These are phyloP conservation scores for Leistus spinibarbis DNA, from an alignment of 2,888 invertebrate genomes.

Conservation along the genomic window DNA sequence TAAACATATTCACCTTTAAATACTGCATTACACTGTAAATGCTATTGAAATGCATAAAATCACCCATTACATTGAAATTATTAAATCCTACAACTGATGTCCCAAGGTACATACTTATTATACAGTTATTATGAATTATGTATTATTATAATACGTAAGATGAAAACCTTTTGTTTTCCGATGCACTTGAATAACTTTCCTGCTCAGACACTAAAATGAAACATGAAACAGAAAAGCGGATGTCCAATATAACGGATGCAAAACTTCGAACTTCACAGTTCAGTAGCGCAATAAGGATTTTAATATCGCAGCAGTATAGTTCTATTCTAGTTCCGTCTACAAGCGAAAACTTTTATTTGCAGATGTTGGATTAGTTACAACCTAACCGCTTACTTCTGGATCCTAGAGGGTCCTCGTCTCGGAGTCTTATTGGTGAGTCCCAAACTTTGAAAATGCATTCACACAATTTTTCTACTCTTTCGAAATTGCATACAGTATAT, in stretches of 20 bases:
- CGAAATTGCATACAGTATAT: no score
- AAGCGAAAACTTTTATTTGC: conserved; percentile 43
- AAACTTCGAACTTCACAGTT: background rate
- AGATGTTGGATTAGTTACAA: conserved; percentile 89
- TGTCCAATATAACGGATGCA: background rate
- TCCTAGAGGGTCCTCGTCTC: conserved; percentile 85
- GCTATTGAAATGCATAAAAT: no score
- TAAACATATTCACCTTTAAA: no score
- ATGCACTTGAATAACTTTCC: background rate
- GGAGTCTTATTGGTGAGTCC: conserved; percentile 76
- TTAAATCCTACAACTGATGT: no score
- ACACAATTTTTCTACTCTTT: background rate
- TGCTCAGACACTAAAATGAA: background rate
- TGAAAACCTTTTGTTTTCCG: background rate
- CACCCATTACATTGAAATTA: no score
- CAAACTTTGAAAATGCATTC: background rate
- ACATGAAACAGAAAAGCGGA: background rate
- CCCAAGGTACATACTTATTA: no score
- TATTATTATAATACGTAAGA: background rate
- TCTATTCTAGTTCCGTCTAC: background rate
- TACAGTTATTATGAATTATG: no score
- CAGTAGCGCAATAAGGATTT: background rate
- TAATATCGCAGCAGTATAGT: background rate
- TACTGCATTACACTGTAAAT: no score
- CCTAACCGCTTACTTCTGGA: conserved; percentile 82